These are phyloP conservation scores for Ficedula albicollis DNA, from an alignment of 2,797 vertebrate species.

Conservation along the genomic window DNA sequence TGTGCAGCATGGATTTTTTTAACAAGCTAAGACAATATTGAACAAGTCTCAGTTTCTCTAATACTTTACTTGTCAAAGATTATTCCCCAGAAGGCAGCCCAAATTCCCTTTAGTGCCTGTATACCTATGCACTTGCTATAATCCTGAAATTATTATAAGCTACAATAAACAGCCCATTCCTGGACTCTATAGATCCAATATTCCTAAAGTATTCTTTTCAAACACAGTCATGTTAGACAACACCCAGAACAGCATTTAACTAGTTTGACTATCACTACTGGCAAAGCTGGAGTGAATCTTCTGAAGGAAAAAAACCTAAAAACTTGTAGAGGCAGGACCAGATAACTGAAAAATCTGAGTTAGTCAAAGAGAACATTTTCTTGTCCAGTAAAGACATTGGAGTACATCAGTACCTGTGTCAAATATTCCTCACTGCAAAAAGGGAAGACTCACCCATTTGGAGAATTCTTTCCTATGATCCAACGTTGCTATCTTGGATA, in stretches of 20 bases:
- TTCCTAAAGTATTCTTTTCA: neutral
- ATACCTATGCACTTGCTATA: neutral
- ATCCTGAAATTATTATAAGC: neutral
- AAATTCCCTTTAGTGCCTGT: neutral
- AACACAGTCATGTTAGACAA: accelerated
- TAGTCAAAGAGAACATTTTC: neutral
- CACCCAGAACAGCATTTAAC: neutral
- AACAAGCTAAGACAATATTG: neutral
- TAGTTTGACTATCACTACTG: neutral
- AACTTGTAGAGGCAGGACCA: neutral
- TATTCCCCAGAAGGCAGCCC: neutral
- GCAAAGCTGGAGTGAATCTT: neutral
- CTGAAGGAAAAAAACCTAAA: neutral
- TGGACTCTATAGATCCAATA: neutral
- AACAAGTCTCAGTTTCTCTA: neutral
- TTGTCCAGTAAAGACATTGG: neutral
- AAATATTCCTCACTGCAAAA: neutral
- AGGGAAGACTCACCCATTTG: neutral
- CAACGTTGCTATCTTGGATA: neutral
- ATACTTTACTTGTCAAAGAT: neutral
- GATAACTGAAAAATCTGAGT: neutral
- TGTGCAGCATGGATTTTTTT: neutral
- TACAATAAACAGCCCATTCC: neutral
- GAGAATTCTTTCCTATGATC: neutral
- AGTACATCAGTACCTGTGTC: neutral